Base-by-base conservation (phyloP, 2,888 invertebrate genomes). In the Drosophila rellima region DNA sequence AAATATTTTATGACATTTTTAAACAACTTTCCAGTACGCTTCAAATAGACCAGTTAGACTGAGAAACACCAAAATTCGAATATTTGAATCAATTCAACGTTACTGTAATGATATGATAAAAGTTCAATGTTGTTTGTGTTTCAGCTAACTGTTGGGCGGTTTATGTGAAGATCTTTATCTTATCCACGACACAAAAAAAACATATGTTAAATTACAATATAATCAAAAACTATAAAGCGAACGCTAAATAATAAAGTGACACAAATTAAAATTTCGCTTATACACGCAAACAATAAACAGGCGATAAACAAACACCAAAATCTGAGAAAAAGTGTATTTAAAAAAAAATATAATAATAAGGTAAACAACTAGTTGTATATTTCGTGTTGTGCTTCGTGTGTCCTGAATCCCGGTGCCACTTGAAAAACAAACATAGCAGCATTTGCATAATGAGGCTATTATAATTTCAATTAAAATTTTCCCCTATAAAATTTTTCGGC, bases 401-500 rank as follows among this genome's bases (percentile, higher is more conserved):
- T 67, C 51, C 51, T 71, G 35, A 7, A 3, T 29, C 17, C 39
- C 18, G 39, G 18, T 40, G 29, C 40, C 44, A 45, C 15, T 15
- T 13, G 31, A 44, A 11, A 70, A 80, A 86, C 61, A 64, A 74
- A 74, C 72, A 68, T 66, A 64, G 54, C 55, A 20, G 48, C 66
- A 83, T 89, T 89, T 87, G 80, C 84, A 84, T 84, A 84, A 84
- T 84, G 69, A 89, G 88, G 64, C 84, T 84, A 84, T 84, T 84
- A 84, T 89, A 89, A 84, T 84, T 84, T 89, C 85, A 89, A 84
- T 84, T 84, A 89, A 84, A 84, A 74, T 82, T 76, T 56, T 39
- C 56, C 50, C 17, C 66, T 48, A 39, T 18, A 17, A 44, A 57
- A 33, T 31, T 51, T 42, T 55, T 44, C n/a, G 51, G 29, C 48